Conservation (phyloP, 2,797 vertebrate genomes). For the Corythornis leucogaster region DNA sequence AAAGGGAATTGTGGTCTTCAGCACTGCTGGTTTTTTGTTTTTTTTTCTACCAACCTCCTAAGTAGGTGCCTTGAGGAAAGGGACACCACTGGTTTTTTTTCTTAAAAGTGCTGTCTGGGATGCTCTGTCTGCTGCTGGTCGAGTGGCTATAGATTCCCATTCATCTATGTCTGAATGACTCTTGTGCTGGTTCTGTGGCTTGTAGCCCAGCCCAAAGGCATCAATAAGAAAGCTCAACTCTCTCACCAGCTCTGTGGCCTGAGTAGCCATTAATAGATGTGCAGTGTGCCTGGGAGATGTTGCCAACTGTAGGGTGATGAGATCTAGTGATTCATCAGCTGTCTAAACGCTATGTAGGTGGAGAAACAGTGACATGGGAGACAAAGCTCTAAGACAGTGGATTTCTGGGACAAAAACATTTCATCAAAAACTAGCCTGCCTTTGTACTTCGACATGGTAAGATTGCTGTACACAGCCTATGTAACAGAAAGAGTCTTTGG, state of each 20-base stretch:
- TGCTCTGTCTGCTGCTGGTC: background rate
- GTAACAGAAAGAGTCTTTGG: background rate
- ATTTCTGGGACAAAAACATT: background rate
- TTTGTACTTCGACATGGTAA: background rate
- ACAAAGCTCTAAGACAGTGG: background rate
- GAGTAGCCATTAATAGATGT: background rate
- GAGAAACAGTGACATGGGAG: background rate
- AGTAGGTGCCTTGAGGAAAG: background rate
- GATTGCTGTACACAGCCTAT: background rate
- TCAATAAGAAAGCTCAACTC: background rate
- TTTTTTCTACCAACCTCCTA: background rate
- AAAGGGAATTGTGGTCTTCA: background rate
- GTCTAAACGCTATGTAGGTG: background rate
- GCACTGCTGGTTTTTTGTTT: background rate
- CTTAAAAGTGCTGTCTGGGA: background rate
- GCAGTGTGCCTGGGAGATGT: background rate
- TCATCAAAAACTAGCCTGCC: background rate
- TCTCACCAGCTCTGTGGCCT: background rate
- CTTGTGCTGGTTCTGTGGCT: background rate
- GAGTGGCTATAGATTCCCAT: background rate
- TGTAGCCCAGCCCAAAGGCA: background rate
- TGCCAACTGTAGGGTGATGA: background rate
- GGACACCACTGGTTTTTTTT: background rate
- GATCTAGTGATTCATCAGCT: constrained; percentile 2
- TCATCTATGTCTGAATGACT: background rate